phyloP scores from a whole-genome alignment of 2,113 vertebrate genomes.

The Hippocampus guttulatus region DNA sequence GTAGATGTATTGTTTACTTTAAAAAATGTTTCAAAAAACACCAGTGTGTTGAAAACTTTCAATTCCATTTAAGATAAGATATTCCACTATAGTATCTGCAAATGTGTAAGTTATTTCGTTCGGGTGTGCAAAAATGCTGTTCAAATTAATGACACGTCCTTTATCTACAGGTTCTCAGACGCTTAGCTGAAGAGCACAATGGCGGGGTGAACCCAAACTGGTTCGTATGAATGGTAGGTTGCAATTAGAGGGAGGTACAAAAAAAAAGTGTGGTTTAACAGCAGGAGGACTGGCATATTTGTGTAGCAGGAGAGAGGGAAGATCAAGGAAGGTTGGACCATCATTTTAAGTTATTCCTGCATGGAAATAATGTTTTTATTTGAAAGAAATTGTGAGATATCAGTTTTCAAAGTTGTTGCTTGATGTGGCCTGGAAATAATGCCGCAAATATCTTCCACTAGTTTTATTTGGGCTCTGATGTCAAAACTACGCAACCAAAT shows the following conservation, averaged over 20 bases:
- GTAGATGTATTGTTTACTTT: too few relatives aligned
- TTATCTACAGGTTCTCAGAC: constrained; percentile 7
- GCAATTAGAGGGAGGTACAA: constrained; percentile 26
- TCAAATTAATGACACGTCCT: constrained; percentile 15
- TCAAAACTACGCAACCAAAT: too few relatives aligned
- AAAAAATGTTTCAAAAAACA: too few relatives aligned
- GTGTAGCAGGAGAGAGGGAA: constrained; percentile 7
- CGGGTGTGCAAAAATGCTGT: constrained; percentile 3
- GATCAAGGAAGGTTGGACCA: neutral
- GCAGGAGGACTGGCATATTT: constrained; percentile 16
- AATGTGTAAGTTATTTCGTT: constrained; percentile 40
- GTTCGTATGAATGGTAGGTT: constrained; percentile 18
- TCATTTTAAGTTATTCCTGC: neutral
- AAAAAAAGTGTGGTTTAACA: constrained; percentile 24
- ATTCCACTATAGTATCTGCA: constrained; percentile 18
- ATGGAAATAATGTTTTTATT: neutral
- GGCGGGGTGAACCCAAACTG: constrained; percentile 6
- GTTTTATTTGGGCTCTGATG: too few relatives aligned
- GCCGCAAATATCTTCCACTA: too few relatives aligned
- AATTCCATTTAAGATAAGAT: constrained; percentile 16
- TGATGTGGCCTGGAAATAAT: neutral
- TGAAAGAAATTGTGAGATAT: neutral
- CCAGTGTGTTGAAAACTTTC: constrained; percentile 24
- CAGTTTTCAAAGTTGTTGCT: neutral
- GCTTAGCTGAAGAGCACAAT: constrained; percentile 16